Evolutionary conservation across 1,140 invertebrate species (phyloP).

Genomic region (Drosophila rufa): DNA sequence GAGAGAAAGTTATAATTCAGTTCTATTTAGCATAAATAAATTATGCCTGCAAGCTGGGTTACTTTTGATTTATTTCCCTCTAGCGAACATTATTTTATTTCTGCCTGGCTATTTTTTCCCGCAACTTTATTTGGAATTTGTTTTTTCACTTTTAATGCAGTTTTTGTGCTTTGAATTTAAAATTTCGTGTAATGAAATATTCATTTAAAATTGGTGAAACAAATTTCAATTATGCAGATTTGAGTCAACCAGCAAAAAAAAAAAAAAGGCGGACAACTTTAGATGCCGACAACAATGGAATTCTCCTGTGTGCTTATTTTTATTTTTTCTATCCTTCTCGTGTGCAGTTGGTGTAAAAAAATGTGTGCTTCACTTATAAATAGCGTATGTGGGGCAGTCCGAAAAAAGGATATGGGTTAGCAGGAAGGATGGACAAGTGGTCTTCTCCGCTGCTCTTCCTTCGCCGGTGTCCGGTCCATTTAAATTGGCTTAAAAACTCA

Average conservation of each 20-base stretch:
- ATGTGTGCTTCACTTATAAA: conserved; percentile 67
- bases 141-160: conserved; percentile 41
- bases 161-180: conserved; percentile 45
- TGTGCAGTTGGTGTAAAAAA: conserved; percentile 42
- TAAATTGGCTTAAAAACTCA: conserved; percentile 81
- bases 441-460: neutral
- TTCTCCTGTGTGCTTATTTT: conserved; percentile 12
- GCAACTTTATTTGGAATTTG: neutral
- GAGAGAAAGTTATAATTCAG: neutral
- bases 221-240: conserved; percentile 78
- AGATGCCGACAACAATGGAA: conserved; percentile 19
- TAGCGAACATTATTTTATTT: conserved; percentile 19
- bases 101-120: no score
- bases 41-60: conserved; percentile 3
- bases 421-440: conserved; percentile 23
- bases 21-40: conserved; percentile 27
- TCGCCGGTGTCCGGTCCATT: conserved; percentile 38
- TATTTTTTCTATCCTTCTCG: neutral
- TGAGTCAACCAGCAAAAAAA: conserved; percentile 20
- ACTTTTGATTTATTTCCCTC: conserved; percentile 23
- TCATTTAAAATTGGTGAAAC: conserved; percentile 70
- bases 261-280: conserved; percentile 24
- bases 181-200: conserved; percentile 74
- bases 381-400: conserved; percentile 47
- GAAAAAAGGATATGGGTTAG: conserved; percentile 33